phyloP scores from a whole-genome alignment of 2,113 vertebrate species.

The Hypocryptadius cinnamomeus region DNA sequence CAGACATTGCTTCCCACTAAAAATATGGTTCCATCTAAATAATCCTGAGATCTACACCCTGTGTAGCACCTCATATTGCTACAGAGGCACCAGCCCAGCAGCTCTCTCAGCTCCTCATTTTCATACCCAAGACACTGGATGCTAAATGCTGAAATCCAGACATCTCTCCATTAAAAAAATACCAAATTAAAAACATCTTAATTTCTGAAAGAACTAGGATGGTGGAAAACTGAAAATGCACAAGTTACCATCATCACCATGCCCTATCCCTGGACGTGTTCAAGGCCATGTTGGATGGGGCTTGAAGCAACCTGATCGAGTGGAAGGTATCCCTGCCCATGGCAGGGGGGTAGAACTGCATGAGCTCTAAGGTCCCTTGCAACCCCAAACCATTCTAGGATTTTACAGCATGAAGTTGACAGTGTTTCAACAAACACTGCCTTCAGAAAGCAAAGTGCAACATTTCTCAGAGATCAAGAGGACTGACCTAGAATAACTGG shows the following conservation, averaged over 20 bases:
- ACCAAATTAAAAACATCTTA: background rate
- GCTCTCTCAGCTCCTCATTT: background rate
- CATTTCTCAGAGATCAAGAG: background rate
- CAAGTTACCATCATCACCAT: background rate
- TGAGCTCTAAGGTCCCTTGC: background rate
- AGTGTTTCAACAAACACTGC: background rate
- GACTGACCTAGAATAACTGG: background rate
- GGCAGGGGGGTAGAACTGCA: background rate
- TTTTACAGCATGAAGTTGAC: background rate
- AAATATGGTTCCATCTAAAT: background rate
- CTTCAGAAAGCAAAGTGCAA: background rate
- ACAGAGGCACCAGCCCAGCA: background rate
- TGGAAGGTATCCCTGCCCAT: background rate
- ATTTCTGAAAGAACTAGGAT: background rate
- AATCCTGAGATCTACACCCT: rapidly evolving
- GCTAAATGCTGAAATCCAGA: background rate
- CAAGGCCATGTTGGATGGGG: background rate
- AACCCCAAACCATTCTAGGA: background rate
- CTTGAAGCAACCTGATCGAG: background rate
- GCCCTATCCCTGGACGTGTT: background rate
- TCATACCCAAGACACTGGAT: background rate
- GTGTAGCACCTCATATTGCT: background rate
- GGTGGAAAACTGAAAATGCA: background rate
- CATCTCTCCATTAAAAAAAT: background rate
- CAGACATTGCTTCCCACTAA: background rate